These are phyloP conservation scores for Eristalinus sepulchralis DNA, from an alignment of 2,888 invertebrate genomes.

Conservation along the genomic window DNA sequence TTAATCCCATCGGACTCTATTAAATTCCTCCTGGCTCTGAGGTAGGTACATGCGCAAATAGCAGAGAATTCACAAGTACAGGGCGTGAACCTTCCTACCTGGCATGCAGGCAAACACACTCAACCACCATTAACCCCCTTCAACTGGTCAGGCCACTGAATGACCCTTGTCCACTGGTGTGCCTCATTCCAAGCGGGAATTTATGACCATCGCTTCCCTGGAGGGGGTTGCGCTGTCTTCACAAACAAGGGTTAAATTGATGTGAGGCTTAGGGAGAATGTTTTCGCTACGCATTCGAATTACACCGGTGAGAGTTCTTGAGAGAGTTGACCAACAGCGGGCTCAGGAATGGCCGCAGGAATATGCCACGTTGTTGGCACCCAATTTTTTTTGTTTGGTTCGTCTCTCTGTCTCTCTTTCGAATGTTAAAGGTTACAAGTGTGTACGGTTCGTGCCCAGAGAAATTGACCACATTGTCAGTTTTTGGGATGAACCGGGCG, in stretches of 20 bases:
- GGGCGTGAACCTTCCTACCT: slow-evolving; percentile 71
- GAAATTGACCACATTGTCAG: slow-evolving; percentile 72
- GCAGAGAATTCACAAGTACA: slow-evolving; percentile 40
- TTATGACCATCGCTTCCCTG: slow-evolving; percentile 41
- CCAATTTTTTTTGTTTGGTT: slow-evolving; percentile 30
- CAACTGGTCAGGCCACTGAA: slow-evolving; percentile 56
- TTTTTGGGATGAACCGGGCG: slow-evolving; percentile 67
- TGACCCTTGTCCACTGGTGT: slow-evolving; percentile 68
- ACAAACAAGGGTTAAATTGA: slow-evolving; percentile 67
- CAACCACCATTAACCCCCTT: slow-evolving; percentile 70
- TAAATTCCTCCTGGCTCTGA: slow-evolving; percentile 30
- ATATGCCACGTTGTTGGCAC: slow-evolving; percentile 51
- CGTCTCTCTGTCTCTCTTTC: neutral
- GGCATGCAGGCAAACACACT: slow-evolving; percentile 69
- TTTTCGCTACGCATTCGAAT: slow-evolving; percentile 41
- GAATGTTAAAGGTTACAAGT: slow-evolving; percentile 72
- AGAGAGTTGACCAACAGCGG: slow-evolving; percentile 29
- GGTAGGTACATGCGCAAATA: neutral
- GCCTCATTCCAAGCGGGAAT: slow-evolving; percentile 54
- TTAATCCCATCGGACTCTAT: slow-evolving; percentile 39
- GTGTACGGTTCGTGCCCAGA: slow-evolving; percentile 71
- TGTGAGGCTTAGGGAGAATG: slow-evolving; percentile 38
- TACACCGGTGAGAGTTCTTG: slow-evolving; percentile 2
- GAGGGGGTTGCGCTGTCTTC: slow-evolving; percentile 1
- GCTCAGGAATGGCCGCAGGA: neutral